These are phyloP conservation scores for Mormyrops attenuatus DNA, from an alignment of 2,797 vertebrate genomes.

Conservation along the genomic window DNA sequence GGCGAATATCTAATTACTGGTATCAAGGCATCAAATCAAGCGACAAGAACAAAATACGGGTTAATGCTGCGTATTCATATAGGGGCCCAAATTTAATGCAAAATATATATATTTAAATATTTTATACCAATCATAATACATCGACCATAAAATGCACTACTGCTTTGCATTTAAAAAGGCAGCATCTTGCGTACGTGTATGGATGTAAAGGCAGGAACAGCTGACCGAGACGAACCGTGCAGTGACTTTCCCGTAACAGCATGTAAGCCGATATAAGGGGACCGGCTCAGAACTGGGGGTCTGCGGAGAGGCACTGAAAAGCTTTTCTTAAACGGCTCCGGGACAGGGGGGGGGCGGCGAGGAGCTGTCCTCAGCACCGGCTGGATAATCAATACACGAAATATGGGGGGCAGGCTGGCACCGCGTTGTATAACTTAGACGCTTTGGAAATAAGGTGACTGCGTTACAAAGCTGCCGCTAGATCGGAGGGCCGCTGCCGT, in stretches of 20 bases:
- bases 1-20: background rate
- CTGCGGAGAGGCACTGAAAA: background rate
- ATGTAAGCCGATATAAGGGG: background rate
- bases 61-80: background rate
- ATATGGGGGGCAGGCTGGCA: background rate
- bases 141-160: background rate
- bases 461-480: background rate
- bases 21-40: background rate
- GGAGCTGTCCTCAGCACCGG: slow-evolving; percentile 32
- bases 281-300: background rate
- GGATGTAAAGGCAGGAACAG: background rate
- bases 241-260: background rate
- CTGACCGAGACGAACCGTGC: background rate
- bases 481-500: background rate
- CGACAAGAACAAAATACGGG: background rate
- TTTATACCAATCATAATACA: background rate
- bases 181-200: background rate
- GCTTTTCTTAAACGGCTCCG: background rate
- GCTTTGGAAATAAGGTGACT: background rate
- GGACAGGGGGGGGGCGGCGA: background rate
- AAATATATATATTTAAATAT: background rate
- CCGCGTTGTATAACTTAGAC: background rate
- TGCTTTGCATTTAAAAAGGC: background rate
- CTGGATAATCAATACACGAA: background rate
- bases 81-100: background rate